A percentile compares a stretch with the other conserved stretches of the same genome.
Evolutionary conservation across 2,888 invertebrate genomes (phyloP).

Genomic region (Fragum whitleyi): DNA sequence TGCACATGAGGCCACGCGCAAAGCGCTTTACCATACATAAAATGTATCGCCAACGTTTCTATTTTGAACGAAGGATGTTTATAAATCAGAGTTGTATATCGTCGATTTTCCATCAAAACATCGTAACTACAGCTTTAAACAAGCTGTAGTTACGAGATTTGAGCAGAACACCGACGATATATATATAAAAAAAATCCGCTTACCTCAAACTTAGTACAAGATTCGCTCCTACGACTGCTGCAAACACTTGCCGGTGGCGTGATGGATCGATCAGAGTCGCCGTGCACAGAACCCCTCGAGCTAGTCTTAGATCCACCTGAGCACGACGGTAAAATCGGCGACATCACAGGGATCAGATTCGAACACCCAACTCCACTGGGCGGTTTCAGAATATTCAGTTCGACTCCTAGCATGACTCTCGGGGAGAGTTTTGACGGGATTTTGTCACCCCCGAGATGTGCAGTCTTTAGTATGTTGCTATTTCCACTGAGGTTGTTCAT

Average conservation of each 20-base stretch:
- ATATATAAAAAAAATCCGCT: not conserved
- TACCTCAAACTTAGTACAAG: slow-evolving; percentile 13
- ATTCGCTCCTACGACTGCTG: not conserved
- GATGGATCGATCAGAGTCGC: slow-evolving; percentile 40
- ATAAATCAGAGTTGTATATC: too few species aligned
- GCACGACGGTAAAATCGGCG: not conserved
- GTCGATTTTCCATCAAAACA: too few species aligned
- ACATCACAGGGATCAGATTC: slow-evolving; percentile 29
- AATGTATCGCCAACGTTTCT: too few species aligned
- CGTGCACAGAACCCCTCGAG: slow-evolving; percentile 28
- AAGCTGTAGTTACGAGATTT: too few species aligned
- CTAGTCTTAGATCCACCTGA: slow-evolving; percentile 24
- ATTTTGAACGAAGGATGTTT: too few species aligned
- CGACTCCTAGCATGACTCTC: slow-evolving; percentile 72
- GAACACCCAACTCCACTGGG: slow-evolving; percentile 33
- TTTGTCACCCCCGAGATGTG: not conserved
- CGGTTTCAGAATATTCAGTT: slow-evolving; percentile 67
- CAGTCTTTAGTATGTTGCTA: not conserved
- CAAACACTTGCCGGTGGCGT: slow-evolving; percentile 25
- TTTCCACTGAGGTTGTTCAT: slow-evolving; percentile 1
- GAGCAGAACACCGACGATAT: too few species aligned
- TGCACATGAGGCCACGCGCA: too few species aligned
- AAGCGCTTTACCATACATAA: too few species aligned
- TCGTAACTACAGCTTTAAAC: too few species aligned
- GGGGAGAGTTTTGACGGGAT: slow-evolving; percentile 68